Base-by-base conservation (phyloP, 2,113 vertebrate species). In the Oncorhynchus nerka region DNA sequence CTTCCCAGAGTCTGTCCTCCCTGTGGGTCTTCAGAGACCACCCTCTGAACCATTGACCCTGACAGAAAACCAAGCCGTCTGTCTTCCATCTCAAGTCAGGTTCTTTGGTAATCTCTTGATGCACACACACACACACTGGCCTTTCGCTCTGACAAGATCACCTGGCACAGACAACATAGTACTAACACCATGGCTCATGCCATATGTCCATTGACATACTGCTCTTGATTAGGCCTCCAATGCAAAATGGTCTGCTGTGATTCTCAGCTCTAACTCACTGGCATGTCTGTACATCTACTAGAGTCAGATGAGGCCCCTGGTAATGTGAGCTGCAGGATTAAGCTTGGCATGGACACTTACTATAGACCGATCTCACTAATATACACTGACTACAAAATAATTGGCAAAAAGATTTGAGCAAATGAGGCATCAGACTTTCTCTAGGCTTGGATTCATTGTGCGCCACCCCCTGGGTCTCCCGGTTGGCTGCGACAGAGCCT, bases 151-250 rank as follows among this genome's bases (percentile, higher is more conserved):
- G 68, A 39, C 77, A 81, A 72, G 74, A 76, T 84, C 76, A 78
- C 82, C 89, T 86, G 79, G 85, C 82, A 81, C 69, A 26, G 68
- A 76, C 65, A 26, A 45, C 75, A 32, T 57, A 82, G 83, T 61
- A 71, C 76, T 68, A 85, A 82, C 82, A 79, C 88, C 81, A 85
- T 66, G 79, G 84, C 74, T 83, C 73, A 77, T 69, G 78, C 89
- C 91, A 90, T 91, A 90, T 92, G 91, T 86, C 75, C 49, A 26
- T 34, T 82, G 86, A 89, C 89, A 88, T 84, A 86, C 82, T 89
- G 84, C 86, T 86, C 81, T 88, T 89, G 86, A 89, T 92, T 89
- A 88, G 82, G 82, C 75, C 82, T 89, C 82, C 85, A 86, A 75
- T 55, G 79, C 70, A 55, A 55, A 13, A 78, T 73, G 78, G 78